Conservation (phyloP, 2,888 invertebrate genomes). For the Eulithis testata region DNA sequence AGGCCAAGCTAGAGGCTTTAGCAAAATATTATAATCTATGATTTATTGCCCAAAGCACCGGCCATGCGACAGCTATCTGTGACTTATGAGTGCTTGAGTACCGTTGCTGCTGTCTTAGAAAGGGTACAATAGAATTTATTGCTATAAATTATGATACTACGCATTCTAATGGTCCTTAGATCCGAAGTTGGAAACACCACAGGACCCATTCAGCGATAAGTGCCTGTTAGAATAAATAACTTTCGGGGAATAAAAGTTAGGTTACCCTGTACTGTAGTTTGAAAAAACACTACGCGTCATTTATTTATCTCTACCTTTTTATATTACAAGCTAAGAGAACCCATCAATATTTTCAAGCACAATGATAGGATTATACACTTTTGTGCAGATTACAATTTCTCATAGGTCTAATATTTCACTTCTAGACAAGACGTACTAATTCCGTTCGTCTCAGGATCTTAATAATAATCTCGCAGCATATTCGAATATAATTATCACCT, state of each 20-base stretch:
- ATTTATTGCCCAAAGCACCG: conserved; percentile 32
- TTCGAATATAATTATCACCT: conserved; percentile 32
- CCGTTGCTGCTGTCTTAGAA: conserved; percentile 26
- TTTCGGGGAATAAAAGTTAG: not conserved
- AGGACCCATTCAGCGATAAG: conserved; percentile 8
- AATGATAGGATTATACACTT: no score
- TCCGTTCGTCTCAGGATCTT: conserved; percentile 18
- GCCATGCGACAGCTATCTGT: conserved; percentile 32
- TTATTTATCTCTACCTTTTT: no score
- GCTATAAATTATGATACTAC: conserved; percentile 24
- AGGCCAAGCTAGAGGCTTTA: conserved; percentile 18
- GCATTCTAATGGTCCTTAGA: conserved; percentile 20
- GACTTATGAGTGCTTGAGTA: conserved; percentile 35
- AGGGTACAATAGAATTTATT: conserved; percentile 34
- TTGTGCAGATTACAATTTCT: not conserved
- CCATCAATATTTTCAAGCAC: no score
- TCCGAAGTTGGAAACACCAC: conserved; percentile 11
- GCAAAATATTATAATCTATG: conserved; percentile 34
- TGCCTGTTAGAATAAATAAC: conserved; percentile 8
- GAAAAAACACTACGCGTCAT: no score
- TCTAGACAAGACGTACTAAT: conserved; percentile 20
- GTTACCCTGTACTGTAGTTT: not conserved
- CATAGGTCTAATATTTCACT: not conserved
- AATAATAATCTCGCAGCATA: conserved; percentile 22
- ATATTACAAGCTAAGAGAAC: no score